Evolutionary conservation across 2,888 invertebrate genomes (phyloP), one percentile per base, ranked within the genome.

Genomic region (Dilophus febrilis): DNA sequence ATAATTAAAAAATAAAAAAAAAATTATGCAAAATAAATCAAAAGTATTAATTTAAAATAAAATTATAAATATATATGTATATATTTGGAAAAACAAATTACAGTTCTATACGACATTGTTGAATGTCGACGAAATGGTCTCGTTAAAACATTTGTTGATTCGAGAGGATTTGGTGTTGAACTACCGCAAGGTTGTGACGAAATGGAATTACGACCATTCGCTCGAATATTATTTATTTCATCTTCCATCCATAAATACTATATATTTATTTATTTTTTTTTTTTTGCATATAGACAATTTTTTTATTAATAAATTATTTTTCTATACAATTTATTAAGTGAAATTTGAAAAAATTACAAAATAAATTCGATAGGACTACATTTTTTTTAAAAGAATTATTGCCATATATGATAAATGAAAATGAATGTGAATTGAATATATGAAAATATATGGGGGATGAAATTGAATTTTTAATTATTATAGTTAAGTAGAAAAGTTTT

Each of bases 51-150:
- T n/a, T 10, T 31, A 31, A 31, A 31, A 11, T 31, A 11, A 11
- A 31, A 31, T 30, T 12, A 41, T 16, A 26, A 12, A 29, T 5
- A 29, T 30, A 30, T 16, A 32, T 13, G 14, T 32, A n/a, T n/a
- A n/a, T n/a, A n/a, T n/a, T n/a, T n/a, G n/a, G n/a, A 32, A 32
- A 13, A 32, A 13, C 44, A 51, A 51, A 53, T 61, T 61, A 61
- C 61, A 56, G 60, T 59, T 54, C 58, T 50, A 47, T 59, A 59
- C 42, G 60, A 58, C 51, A 59, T 53, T 47, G 60, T 57, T 46
- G 61, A 61, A 50, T 61, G 61, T 42, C 61, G 51, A 41, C 61
- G 56, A 47, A 54, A 50, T 4, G 29, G 5, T 29, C 29, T n/a
- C 11, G 13, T 12, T 4, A 29, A 4, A 30, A 55, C 49, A 40